Base-by-base conservation (phyloP, 2,113 vertebrate genomes). In the Cercopithecus mona region DNA sequence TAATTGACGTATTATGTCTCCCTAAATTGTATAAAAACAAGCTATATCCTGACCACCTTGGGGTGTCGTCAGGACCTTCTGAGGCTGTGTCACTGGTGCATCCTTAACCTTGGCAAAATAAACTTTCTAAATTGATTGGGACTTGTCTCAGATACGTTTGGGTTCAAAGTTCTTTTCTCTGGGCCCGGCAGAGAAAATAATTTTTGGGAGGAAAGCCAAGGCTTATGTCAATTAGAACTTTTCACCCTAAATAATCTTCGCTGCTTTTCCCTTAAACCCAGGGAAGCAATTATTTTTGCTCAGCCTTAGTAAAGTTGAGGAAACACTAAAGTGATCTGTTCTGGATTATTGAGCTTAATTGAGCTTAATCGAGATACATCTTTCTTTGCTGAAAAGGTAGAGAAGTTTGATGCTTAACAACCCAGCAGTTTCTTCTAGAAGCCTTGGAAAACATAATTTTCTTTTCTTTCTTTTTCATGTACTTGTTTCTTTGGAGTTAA, bases 401-500 rank as follows among this genome's bases (percentile, higher is more conserved):
- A 81, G 70, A 84, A n/a, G n/a, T 61, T 92, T 93, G 78, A 87
- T 6, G 70, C 6, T 93, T 61, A 88, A n/a, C 12, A 80, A n/a
- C 20, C 48, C 27, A 76, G 45, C 1, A 52, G 20, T 57, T 92
- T 81, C 64, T 88, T 76, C 20, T 81, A 40, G 90, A 93, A 84
- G 30, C n/a, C 40, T 87, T 57, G 38, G 40, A 50, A 87, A 68
- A 35, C 55, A 17, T 11, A 17, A 9, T 5, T 96, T 94, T 94
- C 48, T 96, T 90, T 88, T 84, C 61, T 40, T 43, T 83, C 75
- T 96, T 86, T 93, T 55, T 45, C 52, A 83, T 83, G 6, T 59
- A 8, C 82, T 96, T 85, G 17, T n/a, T 73, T 66, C 59, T 93
- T 81, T 52, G 40, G 81, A 86, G 40, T 97, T 95, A 95, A 94